Evolutionary conservation across 1,140 invertebrate species (phyloP).

Genomic region (Myzus persicae): DNA sequence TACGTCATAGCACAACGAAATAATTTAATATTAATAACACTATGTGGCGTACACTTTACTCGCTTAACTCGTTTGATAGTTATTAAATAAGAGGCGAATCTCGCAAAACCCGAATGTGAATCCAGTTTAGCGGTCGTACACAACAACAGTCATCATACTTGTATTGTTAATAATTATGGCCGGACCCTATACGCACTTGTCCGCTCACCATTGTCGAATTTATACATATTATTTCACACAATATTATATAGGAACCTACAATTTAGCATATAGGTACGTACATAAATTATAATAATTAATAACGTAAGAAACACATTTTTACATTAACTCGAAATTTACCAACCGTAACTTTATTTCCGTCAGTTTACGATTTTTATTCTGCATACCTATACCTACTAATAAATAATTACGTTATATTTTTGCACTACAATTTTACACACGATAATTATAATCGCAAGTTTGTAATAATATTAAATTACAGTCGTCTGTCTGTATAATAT

Average conservation of each 20-base stretch:
- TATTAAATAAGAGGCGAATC: neutral
- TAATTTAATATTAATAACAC: neutral
- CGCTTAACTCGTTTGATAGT: neutral
- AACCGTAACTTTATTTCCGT: neutral
- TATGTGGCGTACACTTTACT: too few relatives aligned
- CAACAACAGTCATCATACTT: neutral
- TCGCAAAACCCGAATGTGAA: neutral
- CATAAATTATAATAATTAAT: neutral
- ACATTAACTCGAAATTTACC: neutral
- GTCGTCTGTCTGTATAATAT: neutral
- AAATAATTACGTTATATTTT: neutral
- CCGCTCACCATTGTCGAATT: neutral
- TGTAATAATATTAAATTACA: neutral
- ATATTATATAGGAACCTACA: neutral
- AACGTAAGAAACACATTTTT: neutral
- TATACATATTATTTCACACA: neutral
- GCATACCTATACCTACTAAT: too few relatives aligned
- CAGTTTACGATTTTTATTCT: neutral
- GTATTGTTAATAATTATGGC: neutral
- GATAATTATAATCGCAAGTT: too few relatives aligned
- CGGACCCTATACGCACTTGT: neutral
- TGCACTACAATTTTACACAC: neutral
- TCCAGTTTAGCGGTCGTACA: neutral
- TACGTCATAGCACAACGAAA: neutral
- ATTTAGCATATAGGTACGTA: too few relatives aligned